A percentile compares a stretch with the other conserved stretches of the same genome.
These are phyloP conservation scores for Dermochelys coriacea DNA, from an alignment of 2,797 vertebrate species.

Conservation along the genomic window DNA sequence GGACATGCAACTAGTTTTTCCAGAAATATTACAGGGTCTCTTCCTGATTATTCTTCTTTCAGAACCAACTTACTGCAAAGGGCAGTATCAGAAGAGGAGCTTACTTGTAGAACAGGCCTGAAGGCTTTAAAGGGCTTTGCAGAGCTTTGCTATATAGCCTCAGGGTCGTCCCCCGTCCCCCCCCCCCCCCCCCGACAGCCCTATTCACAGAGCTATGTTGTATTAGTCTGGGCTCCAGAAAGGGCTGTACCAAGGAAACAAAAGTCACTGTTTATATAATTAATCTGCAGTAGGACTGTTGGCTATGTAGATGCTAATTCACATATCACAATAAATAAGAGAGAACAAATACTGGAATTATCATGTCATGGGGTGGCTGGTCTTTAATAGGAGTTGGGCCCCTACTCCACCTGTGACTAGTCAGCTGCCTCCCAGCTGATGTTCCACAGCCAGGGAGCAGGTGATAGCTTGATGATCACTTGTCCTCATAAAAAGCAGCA, in stretches of 20 bases:
- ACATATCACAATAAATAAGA: slow-evolving; percentile 11
- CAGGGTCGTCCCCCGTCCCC: no score
- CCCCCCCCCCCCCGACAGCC: neutral
- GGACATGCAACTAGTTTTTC: neutral
- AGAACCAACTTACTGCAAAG: neutral
- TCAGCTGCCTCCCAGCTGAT: neutral
- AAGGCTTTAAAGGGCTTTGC: neutral
- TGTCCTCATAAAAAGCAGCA: accelerated
- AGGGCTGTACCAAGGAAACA: neutral
- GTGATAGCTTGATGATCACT: neutral
- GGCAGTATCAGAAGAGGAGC: neutral
- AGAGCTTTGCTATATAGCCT: neutral
- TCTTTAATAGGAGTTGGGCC: neutral
- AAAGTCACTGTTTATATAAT: slow-evolving; percentile 23
- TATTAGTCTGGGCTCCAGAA: neutral
- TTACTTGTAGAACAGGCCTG: neutral
- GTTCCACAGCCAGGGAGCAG: neutral
- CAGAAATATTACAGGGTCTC: neutral
- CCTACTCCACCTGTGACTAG: accelerated
- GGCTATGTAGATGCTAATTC: neutral
- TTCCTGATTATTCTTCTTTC: neutral
- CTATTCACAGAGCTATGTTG: neutral
- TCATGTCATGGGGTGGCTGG: accelerated
- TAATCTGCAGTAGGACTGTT: slow-evolving; percentile 9
- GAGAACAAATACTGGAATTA: neutral